Conservation (phyloP, 2,113 vertebrate genomes). For the Hippocampus mohnikei region DNA sequence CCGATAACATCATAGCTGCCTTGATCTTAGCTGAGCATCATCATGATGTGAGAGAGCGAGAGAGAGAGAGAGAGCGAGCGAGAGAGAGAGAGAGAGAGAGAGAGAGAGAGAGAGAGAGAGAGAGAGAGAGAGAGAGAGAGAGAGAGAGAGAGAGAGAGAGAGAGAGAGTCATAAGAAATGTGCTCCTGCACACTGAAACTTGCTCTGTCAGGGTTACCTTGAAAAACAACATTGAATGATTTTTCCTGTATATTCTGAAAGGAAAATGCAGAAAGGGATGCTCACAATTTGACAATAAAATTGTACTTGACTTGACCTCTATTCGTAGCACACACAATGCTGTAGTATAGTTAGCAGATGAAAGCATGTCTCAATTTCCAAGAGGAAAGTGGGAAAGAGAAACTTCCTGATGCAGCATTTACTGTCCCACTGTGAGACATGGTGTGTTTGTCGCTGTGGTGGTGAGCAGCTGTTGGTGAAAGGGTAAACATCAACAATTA, state of each 20-base stretch:
- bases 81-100: no score
- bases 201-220: not conserved
- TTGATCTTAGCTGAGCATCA: conserved; percentile 6
- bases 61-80: no score
- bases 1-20: conserved; percentile 2
- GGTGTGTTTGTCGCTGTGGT: conserved; percentile 36
- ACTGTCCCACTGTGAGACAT: conserved; percentile 17
- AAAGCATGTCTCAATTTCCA: conserved; percentile 13
- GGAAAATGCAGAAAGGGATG: not conserved
- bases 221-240: not conserved
- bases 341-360: conserved; percentile 21
- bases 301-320: not conserved
- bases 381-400: not conserved
- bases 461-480: conserved; percentile 30
- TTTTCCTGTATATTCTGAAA: not conserved
- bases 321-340: not conserved
- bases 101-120: no score
- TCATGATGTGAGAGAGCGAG: conserved; percentile 14
- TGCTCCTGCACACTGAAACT: not conserved
- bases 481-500: not conserved
- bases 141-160: no score
- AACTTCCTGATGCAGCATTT: conserved; percentile 57
- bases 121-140: not conserved
- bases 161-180: not conserved
- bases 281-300: conserved; percentile 2